Evolutionary conservation across 2,888 invertebrate species (phyloP).

Genomic region (Beris morrisii): DNA sequence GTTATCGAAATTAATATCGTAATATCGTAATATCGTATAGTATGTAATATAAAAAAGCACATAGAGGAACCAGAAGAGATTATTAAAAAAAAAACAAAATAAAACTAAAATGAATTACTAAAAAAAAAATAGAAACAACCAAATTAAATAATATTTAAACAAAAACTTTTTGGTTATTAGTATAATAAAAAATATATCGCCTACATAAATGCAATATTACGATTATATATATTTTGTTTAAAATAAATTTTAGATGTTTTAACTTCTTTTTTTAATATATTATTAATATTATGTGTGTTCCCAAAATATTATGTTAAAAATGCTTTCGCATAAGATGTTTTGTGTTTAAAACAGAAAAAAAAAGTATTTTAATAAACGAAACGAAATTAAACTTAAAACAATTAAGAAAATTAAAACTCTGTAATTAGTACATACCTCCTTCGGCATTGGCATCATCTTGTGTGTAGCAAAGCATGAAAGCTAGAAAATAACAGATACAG

Average conservation of each 20-base stretch:
- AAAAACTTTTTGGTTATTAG: constrained; percentile 20
- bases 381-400: constrained; percentile 4
- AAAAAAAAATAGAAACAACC: too few species aligned
- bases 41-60: constrained; percentile 49
- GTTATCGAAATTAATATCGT: too few species aligned
- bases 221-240: too few species aligned
- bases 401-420: constrained; percentile 12
- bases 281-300: constrained; percentile 38
- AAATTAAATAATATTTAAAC: constrained; percentile 6
- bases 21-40: constrained; percentile 1
- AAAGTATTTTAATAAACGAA: constrained; percentile 16
- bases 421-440: constrained; percentile 74
- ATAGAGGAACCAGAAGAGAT: constrained; percentile 43
- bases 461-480: constrained; percentile 93
- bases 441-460: constrained; percentile 88
- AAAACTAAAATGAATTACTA: constrained; percentile 3
- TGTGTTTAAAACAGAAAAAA: not conserved
- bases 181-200: too few species aligned
- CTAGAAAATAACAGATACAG: constrained; percentile 61
- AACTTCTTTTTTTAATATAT: constrained; percentile 35
- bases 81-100: constrained; percentile 25
- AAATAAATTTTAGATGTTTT: too few species aligned
- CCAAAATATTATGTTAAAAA: constrained; percentile 32
- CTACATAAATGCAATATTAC: too few species aligned
- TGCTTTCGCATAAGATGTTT: constrained; percentile 25